A percentile compares a stretch with the other conserved stretches of the same genome.
Evolutionary conservation across 2,888 invertebrate species (phyloP).

Genomic region (Oxytorus armatus): DNA sequence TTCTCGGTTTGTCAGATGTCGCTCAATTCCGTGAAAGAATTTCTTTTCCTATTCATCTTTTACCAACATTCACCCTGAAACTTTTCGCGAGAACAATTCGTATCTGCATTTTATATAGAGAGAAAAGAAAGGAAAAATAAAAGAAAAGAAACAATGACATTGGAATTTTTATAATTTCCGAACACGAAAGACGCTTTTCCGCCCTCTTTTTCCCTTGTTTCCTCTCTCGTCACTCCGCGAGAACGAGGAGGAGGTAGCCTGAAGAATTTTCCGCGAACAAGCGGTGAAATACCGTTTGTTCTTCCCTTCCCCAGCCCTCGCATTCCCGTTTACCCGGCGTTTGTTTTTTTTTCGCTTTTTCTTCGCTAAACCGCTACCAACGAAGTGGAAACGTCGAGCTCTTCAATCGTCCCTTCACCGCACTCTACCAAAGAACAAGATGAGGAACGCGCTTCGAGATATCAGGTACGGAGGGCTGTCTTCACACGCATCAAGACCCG

Average conservation of each 20-base stretch:
- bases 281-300: conserved; percentile 16
- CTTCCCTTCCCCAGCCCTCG: neutral
- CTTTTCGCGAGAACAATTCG: too few species aligned
- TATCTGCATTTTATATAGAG: too few species aligned
- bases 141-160: neutral
- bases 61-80: too few species aligned
- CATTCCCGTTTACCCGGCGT: conserved; percentile 27
- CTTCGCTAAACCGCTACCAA: conserved; percentile 44
- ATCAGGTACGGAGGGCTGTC: conserved; percentile 34
- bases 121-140: too few species aligned
- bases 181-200: conserved; percentile 5
- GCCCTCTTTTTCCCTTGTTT: neutral
- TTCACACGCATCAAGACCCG: conserved; percentile 40
- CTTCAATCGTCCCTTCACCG: neutral
- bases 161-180: conserved; percentile 33
- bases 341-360: conserved; percentile 24
- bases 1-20: too few species aligned
- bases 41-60: too few species aligned
- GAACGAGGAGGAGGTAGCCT: neutral
- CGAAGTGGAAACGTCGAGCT: conserved; percentile 47
- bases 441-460: conserved; percentile 42
- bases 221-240: neutral
- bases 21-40: too few species aligned
- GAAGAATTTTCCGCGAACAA: conserved; percentile 24
- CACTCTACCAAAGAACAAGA: conserved; percentile 36